Evolutionary conservation across 2,888 invertebrate species (phyloP), one percentile per base, ranked within the genome.

Genomic region (Drosophila neutralis): DNA sequence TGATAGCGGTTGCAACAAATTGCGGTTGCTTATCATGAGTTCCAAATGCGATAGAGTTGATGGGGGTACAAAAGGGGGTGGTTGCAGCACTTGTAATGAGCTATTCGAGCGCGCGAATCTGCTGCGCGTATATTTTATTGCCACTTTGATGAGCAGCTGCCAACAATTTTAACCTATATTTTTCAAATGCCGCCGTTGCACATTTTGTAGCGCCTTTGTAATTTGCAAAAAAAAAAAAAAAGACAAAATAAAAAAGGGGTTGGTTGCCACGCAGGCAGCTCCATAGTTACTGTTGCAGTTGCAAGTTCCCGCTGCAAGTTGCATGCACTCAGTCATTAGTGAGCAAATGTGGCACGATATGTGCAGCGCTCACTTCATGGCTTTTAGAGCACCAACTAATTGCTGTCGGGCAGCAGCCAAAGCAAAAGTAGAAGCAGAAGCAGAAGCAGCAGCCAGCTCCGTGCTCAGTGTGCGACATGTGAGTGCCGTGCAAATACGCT

Each of bases 91-190:
- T 74, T 63, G 59, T 80, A 75, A 88, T 82, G 81, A 76, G 80
- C 78, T 66, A 78, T 79, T 83, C 76, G 70, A 81, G 78, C 58
- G 67, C 69, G 58, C 67, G 69, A 67, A 73, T 72, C 57, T 63
- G 74, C 66, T 63, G 74, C 66, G 68, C 83, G 68, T 82, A 82
- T 86, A 89, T 89, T 84, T 89, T 87, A 86, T 89, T 87, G 89
- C 89, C 85, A 78, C 87, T 86, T 86, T 89, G 85, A 84, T 74
- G 87, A 74, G 82, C 87, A 78, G 61, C 68, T 31, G 52, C 59
- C 64, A 36, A 42, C 51, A 59, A 58, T 64, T 66, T 67, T 74
- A 78, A 74, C 78, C 78, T 67, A 80, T 80, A 63, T 78, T 61
- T 81, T 71, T 49, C 56, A 69, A 68, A 51, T 63, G 67, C 66